These are phyloP conservation scores for Drosophila seguyi DNA, from an alignment of 1,140 invertebrate genomes.

Conservation along the genomic window DNA sequence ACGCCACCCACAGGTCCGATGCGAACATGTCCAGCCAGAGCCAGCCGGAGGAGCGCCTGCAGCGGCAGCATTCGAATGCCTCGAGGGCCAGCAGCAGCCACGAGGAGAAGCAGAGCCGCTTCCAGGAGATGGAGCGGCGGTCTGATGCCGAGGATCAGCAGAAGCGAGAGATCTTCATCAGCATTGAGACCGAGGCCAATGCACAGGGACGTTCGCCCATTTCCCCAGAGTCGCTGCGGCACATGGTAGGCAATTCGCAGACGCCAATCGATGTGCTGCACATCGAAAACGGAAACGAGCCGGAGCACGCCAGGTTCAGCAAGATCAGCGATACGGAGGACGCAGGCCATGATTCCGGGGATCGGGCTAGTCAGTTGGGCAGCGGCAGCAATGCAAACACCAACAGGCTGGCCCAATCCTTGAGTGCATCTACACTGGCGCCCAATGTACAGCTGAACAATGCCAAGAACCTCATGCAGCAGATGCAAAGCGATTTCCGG, in stretches of 20 bases:
- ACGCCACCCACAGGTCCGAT: constrained; percentile 70
- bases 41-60: constrained; percentile 46
- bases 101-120: constrained; percentile 18
- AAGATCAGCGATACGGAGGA: constrained; percentile 80
- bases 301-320: constrained; percentile 76
- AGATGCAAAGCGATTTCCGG: constrained; percentile 72
- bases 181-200: constrained; percentile 82
- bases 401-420: constrained; percentile 32
- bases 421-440: constrained; percentile 29
- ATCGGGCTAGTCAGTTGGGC: constrained; percentile 43
- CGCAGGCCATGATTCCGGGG: constrained; percentile 37
- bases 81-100: constrained; percentile 16
- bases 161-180: constrained; percentile 83
- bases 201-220: constrained; percentile 74
- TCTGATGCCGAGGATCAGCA: constrained; percentile 42
- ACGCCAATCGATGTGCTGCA: constrained; percentile 71
- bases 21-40: constrained; percentile 31
- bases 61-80: constrained; percentile 8
- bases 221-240: constrained; percentile 70
- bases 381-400: constrained; percentile 10
- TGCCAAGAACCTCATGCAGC: constrained; percentile 78
- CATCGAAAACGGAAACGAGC: constrained; percentile 73
- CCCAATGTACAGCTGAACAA: constrained; percentile 79
- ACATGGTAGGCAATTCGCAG: constrained; percentile 79
- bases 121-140: neutral